Base-by-base conservation (phyloP, 2,888 invertebrate species). In the Podotricha telesiphe region DNA sequence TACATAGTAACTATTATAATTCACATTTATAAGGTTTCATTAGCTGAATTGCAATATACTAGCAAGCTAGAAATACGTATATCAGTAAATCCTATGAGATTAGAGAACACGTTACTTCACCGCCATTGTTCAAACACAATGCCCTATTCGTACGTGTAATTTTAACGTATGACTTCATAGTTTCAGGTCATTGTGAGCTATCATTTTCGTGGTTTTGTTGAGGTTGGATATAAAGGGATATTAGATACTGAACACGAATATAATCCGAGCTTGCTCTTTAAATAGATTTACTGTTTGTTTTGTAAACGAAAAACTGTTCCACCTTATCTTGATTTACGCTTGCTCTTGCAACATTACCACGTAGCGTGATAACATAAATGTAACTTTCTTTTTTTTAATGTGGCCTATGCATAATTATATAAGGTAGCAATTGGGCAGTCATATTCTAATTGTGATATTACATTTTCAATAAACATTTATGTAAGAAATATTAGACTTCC, bases 81-180 rank as follows among this genome's bases (percentile, higher is more conserved):
- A 50, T 62, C 47, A 50, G 67, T 61, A 65, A 67, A 70, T 70
- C 70, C 65, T 55, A 69, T 61, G 66, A 64, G 70, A 67, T 72
- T 70, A 61, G 47, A 11, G 19, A 63, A 50, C 48, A 58, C 65
- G 62, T 72, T 72, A 51, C 70, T 65, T 73, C 72, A 68, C 53
- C 19, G 45, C 73, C 62, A 75, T 75, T 76, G 74, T 75, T 73
- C 72, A 70, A 63, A 76, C 72, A 73, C 73, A 72, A 75, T 76
- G 75, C 75, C 74, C 73, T 72, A 69, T 74, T 71, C 75, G 74
- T 77, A 78, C 74, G 78, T 75, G 74, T 73, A 68, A 59, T 70
- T 65, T 66, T 67, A 58, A 67, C 34, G 67, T 65, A 67, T 51
- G 67, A 55, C 55, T 70, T 64, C 64, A 70, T 63, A 65, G 64